A percentile compares a stretch with the other conserved stretches of the same genome.
Conservation (phyloP, 2,797 vertebrate species). For the Labroides dimidiatus region DNA sequence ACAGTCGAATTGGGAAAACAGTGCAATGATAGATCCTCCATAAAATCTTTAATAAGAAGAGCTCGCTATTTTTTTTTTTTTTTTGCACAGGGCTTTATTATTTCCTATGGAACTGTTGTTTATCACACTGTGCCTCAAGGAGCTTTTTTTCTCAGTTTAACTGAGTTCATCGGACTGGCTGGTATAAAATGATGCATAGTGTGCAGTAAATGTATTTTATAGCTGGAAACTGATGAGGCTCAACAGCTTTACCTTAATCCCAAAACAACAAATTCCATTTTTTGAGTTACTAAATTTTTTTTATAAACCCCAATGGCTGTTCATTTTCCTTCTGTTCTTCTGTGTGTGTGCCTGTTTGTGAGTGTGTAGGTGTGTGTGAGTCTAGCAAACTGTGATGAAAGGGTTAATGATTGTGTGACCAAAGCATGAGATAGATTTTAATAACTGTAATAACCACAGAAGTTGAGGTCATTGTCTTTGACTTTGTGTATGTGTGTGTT, state of each 20-base stretch:
- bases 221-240: neutral
- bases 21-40: neutral
- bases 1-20: neutral
- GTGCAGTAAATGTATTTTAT: neutral
- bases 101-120: neutral
- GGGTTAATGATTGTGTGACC: slow-evolving; percentile 69
- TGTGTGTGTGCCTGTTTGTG: neutral
- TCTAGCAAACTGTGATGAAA: slow-evolving; percentile 62
- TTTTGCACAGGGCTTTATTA: neutral
- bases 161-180: too few species aligned
- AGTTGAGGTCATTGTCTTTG: slow-evolving; percentile 40
- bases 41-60: neutral
- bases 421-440: slow-evolving; percentile 63
- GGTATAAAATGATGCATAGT: neutral
- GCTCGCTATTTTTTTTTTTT: too few species aligned
- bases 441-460: slow-evolving; percentile 65
- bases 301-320: slow-evolving; percentile 1
- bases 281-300: slow-evolving; percentile 10
- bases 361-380: slow-evolving; percentile 22
- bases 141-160: neutral
- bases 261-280: neutral
- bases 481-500: slow-evolving; percentile 9
- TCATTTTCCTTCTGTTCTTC: slow-evolving; percentile 11
- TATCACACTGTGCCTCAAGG: neutral
- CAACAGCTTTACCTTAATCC: neutral